Evolutionary conservation across 1,140 invertebrate species (phyloP).

Genomic region (Nixonia krombeini): DNA sequence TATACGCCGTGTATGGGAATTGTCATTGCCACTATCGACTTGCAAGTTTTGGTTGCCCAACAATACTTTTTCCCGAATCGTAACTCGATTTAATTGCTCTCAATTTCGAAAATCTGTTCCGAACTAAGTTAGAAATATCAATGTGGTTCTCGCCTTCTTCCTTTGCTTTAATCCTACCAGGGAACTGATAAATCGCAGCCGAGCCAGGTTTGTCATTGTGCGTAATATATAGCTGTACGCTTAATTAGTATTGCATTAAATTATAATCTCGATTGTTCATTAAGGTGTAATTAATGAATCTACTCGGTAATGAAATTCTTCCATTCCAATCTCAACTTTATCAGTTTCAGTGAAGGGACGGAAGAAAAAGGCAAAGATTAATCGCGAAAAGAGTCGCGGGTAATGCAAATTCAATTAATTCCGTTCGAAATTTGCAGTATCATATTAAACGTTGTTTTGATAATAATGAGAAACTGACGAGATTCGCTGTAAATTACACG

Average conservation of each 20-base stretch:
- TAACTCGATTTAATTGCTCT: too few species aligned
- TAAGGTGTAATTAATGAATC: constrained; percentile 46
- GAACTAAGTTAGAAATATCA: too few species aligned
- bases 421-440: constrained; percentile 41
- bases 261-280: constrained; percentile 48
- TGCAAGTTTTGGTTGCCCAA: too few species aligned
- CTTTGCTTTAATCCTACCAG: too few species aligned
- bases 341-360: constrained; percentile 44
- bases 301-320: constrained; percentile 43
- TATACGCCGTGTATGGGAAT: too few species aligned
- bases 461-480: not conserved
- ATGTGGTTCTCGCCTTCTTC: too few species aligned
- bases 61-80: too few species aligned
- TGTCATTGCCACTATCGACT: too few species aligned
- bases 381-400: constrained; percentile 35
- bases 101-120: too few species aligned
- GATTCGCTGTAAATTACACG: not conserved
- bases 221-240: constrained; percentile 35
- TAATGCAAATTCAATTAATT: constrained; percentile 39
- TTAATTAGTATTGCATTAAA: constrained; percentile 45
- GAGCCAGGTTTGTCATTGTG: constrained; percentile 30
- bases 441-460: constrained; percentile 20
- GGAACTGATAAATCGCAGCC: too few species aligned
- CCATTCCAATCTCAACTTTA: constrained; percentile 36
- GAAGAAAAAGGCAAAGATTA: constrained; percentile 42